Percentiles rank a stretch among this genome's conserved stretches.
phyloP scores from a whole-genome alignment of 2,113 vertebrate species.

The Erpornis zantholeuca region DNA sequence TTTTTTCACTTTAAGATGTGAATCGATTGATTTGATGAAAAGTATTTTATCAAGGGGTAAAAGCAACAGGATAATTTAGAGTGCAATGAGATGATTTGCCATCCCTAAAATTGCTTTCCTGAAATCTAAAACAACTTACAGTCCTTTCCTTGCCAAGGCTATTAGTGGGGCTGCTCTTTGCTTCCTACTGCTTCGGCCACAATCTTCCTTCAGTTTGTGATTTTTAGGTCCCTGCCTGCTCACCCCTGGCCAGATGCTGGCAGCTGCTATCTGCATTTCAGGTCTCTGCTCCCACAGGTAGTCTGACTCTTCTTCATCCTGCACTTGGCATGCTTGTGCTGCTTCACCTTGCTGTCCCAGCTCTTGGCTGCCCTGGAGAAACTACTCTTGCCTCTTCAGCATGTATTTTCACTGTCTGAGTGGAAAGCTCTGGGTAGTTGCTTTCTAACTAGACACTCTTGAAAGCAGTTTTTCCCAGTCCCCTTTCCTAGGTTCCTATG shows the following conservation, averaged over 20 bases:
- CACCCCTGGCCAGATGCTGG: too few relatives aligned
- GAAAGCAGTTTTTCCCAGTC: not conserved
- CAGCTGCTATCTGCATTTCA: not conserved
- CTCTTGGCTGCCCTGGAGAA: not conserved
- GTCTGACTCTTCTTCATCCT: not conserved
- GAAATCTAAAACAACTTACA: not conserved
- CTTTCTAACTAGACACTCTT: not conserved
- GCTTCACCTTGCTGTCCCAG: accelerated
- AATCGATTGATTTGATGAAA: constrained; percentile 8
- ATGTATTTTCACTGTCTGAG: not conserved
- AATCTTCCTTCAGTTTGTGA: not conserved
- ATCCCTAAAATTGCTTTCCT: constrained; percentile 37
- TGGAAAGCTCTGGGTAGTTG: not conserved
- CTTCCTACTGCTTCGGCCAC: not conserved
- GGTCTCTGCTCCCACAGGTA: not conserved
- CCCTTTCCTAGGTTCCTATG: not conserved
- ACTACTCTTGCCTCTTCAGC: not conserved
- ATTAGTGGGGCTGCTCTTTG: not conserved
- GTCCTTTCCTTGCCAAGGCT: not conserved
- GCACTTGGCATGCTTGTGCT: accelerated
- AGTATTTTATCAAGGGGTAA: not conserved
- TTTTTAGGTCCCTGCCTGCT: not conserved
- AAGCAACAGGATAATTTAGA: not conserved
- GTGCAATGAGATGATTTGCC: constrained; percentile 11
- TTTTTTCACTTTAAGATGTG: not conserved